A percentile compares a stretch with the other conserved stretches of the same genome.
Conservation (phyloP, 2,888 invertebrate genomes). For the Philopedon plagiatum region DNA sequence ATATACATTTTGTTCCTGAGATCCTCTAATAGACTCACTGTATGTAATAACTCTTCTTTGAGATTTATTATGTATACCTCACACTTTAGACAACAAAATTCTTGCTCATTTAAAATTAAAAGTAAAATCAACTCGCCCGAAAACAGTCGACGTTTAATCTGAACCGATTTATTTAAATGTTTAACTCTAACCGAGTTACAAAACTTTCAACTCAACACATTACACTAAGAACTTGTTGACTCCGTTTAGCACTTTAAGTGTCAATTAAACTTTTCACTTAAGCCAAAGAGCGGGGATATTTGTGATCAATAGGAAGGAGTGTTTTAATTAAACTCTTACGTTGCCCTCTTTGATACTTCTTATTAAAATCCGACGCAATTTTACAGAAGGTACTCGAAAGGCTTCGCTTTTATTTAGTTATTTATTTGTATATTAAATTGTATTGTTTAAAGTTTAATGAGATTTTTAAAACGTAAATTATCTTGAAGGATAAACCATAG, state of each 20-base stretch:
- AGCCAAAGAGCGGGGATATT: conserved; percentile 1
- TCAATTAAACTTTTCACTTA: conserved; percentile 23
- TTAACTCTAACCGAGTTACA: neutral
- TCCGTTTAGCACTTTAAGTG: conserved; percentile 19
- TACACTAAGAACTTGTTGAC: conserved; percentile 18
- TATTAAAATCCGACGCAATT: neutral
- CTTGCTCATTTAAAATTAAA: too few relatives aligned
- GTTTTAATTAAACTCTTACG: conserved; percentile 1
- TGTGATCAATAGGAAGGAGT: neutral
- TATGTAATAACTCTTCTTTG: too few relatives aligned
- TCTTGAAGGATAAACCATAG: too few relatives aligned
- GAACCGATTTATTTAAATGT: conserved; percentile 8
- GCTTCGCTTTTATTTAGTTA: too few relatives aligned
- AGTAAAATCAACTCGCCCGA: neutral
- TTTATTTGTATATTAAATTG: too few relatives aligned
- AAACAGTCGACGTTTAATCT: neutral
- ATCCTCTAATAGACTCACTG: too few relatives aligned
- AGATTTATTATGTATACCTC: too few relatives aligned
- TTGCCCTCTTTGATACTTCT: neutral
- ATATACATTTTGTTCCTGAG: too few relatives aligned
- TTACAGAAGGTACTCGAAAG: too few relatives aligned
- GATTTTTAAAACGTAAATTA: too few relatives aligned
- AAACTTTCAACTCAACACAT: conserved; percentile 6
- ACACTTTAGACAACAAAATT: too few relatives aligned
- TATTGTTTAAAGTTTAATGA: too few relatives aligned